Evolutionary conservation across 2,797 vertebrate species (phyloP).

Genomic region (Phrynocephalus forsythii): DNA sequence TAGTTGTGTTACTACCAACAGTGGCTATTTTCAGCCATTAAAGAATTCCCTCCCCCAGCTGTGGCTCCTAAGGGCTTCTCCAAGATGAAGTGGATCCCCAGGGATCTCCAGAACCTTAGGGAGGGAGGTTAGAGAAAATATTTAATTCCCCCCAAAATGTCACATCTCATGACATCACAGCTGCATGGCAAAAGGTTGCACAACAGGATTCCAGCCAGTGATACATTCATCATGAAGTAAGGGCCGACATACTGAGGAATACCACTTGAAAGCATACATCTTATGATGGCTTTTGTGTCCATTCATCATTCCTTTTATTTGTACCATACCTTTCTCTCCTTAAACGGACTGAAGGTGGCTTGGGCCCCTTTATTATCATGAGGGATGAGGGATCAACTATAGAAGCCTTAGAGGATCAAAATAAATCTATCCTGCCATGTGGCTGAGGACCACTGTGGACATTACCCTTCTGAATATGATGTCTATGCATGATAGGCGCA

Average conservation of each 20-base stretch:
- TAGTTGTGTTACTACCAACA: background rate
- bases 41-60: too few relatives aligned
- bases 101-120: too few relatives aligned
- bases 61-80: too few relatives aligned
- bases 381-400: background rate
- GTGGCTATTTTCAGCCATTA: too few relatives aligned
- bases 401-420: background rate
- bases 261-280: background rate
- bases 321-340: background rate
- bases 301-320: background rate
- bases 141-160: too few relatives aligned
- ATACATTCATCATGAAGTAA: background rate
- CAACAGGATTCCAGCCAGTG: too few relatives aligned
- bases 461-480: background rate
- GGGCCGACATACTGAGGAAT: background rate
- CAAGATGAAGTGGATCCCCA: too few relatives aligned
- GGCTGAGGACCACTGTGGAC: background rate
- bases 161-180: too few relatives aligned
- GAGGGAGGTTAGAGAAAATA: too few relatives aligned
- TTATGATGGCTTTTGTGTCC: background rate
- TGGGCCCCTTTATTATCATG: background rate
- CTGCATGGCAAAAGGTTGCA: too few relatives aligned
- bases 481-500: background rate
- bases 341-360: background rate
- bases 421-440: background rate